Evolutionary conservation across 2,797 vertebrate species (phyloP).

Genomic region (Gymnocypris eckloni): DNA sequence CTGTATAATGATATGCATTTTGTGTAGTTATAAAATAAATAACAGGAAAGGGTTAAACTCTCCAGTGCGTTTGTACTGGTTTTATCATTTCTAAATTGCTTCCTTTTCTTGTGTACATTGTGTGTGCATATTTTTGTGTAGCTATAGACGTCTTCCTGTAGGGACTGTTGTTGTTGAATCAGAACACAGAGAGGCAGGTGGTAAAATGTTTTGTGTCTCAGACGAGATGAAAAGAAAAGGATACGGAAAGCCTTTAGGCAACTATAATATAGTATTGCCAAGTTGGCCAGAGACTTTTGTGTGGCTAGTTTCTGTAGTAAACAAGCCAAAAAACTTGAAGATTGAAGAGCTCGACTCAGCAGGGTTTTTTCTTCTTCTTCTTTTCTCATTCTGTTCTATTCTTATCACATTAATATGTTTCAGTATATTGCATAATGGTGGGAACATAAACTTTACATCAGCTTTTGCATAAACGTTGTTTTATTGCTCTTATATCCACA

Average conservation of each 20-base stretch:
- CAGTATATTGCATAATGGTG: not conserved
- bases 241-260: slow-evolving; percentile 6
- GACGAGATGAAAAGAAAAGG: slow-evolving; percentile 11
- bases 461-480: slow-evolving; percentile 11
- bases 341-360: not conserved
- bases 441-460: slow-evolving; percentile 4
- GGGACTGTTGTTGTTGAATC: slow-evolving; percentile 68
- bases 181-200: slow-evolving; percentile 1
- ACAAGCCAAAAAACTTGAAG: not conserved
- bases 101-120: slow-evolving; percentile 51
- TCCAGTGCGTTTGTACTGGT: slow-evolving; percentile 46
- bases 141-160: slow-evolving; percentile 39
- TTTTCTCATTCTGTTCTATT: not conserved
- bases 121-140: slow-evolving; percentile 47
- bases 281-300: slow-evolving; percentile 6
- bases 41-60: slow-evolving; percentile 56
- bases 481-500: not conserved
- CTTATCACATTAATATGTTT: not conserved
- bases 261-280: slow-evolving; percentile 3
- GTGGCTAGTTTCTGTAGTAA: slow-evolving; percentile 26
- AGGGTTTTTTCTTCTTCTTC: not conserved
- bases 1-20: slow-evolving; percentile 46
- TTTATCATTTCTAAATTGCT: slow-evolving; percentile 58
- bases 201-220: slow-evolving; percentile 9
- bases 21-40: slow-evolving; percentile 40